Evolutionary conservation across 1,140 invertebrate genomes (phyloP), one percentile per base, ranked within the genome.

Genomic region (Ericerus pela): DNA sequence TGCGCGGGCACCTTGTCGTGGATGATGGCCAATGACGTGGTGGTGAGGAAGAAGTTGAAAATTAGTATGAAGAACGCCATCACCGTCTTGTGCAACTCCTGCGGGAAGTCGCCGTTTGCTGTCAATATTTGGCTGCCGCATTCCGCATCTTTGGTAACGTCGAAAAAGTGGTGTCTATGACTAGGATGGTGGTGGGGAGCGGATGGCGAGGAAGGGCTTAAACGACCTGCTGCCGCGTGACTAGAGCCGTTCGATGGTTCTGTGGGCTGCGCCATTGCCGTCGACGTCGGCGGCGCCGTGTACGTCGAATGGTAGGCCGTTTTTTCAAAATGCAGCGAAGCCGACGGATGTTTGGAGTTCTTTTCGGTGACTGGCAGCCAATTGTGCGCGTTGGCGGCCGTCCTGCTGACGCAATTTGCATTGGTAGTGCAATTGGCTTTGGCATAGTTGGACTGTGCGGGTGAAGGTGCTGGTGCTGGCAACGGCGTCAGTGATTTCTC

Each of bases 1-100:
- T 80, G 72, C 68, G 88, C 81, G 31, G 88, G 88, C 51, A 91
- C 79, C 57, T 82, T 75, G 67, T 92, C 86, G 70, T 93, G 88
- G 47, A 88, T 81, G 62, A 90, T 68, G 38, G 87, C 83, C 60
- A 93, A 74, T 2, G 86, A 85, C 57, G 78, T 69, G 27, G 79
- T 76, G 16, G 79, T 77, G 33, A 79, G 54, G 58, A 80, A 68
- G 63, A 80, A 80, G 67, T 77, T 80, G 43, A 76, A 67, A 55
- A 73, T 69, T 66, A 79, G 70, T 61, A 80, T 73, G 31, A 80
- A 61, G 59, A 78, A 78, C 62, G 78, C 78, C 2, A 47, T 47
- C 10, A 47, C 18, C 8, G 41, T 47, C 26, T 47, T 47, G 14
- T 47, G 41, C 22, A 47, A 47, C 20, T 47, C 41, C 11, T 20